phyloP scores from a whole-genome alignment of 2,888 invertebrate genomes.

The Caenorhabditis doughertyi region DNA sequence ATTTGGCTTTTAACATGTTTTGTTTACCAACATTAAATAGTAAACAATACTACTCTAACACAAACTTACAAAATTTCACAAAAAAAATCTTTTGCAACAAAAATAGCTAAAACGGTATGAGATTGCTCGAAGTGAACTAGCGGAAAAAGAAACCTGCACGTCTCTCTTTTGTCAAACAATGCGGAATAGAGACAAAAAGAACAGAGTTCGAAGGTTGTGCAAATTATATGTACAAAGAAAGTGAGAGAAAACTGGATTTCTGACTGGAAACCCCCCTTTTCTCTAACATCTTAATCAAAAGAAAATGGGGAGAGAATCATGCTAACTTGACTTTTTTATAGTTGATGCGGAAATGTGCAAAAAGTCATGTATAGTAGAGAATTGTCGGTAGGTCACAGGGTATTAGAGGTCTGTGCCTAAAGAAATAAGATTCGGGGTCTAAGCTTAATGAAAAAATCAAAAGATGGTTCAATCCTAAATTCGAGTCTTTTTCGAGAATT shows the following conservation, averaged over 20 bases:
- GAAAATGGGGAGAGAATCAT: background rate
- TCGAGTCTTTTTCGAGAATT: no score
- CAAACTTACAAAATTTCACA: background rate
- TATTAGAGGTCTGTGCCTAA: no score
- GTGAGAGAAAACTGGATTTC: constrained; percentile 11
- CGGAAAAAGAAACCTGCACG: constrained; percentile 31
- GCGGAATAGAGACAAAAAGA: constrained; percentile 7
- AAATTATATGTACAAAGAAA: constrained; percentile 38
- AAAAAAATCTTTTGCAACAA: constrained; percentile 19
- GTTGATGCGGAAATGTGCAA: background rate
- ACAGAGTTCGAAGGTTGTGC: constrained; percentile 47
- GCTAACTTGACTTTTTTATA: background rate
- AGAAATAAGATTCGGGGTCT: no score
- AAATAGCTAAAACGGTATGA: constrained; percentile 15
- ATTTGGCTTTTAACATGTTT: constrained; percentile 11
- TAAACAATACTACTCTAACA: constrained; percentile 2
- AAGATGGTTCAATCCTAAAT: no score
- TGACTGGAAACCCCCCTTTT: background rate
- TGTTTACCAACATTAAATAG: constrained; percentile 18
- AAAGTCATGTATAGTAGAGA: constrained; percentile 7
- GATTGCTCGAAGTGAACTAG: background rate
- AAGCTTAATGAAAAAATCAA: no score
- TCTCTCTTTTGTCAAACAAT: constrained; percentile 23
- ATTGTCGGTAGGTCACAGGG: background rate
- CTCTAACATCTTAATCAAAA: constrained; percentile 7